These are phyloP conservation scores for Malaclemys terrapin DNA, from an alignment of 2,113 vertebrate species.

Conservation along the genomic window DNA sequence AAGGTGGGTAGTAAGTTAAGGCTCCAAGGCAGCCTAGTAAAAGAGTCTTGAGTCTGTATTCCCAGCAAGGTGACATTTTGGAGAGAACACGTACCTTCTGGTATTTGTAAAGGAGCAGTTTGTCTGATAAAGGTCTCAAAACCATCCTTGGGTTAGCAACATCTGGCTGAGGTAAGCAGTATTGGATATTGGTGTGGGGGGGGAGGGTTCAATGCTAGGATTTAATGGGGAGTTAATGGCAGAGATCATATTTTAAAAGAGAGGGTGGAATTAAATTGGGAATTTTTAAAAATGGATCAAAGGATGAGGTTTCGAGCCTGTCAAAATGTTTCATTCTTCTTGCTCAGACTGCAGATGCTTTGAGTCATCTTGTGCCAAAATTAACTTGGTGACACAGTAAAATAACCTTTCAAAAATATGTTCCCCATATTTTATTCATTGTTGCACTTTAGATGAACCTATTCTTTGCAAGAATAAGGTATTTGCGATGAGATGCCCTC, in stretches of 20 bases:
- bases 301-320: conserved; percentile 73
- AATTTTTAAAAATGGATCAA: conserved; percentile 65
- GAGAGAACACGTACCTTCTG: conserved; percentile 24
- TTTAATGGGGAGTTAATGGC: conserved; percentile 60
- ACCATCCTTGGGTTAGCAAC: conserved; percentile 39
- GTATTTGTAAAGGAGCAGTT: background rate
- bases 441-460: conserved; percentile 78
- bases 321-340: conserved; percentile 78
- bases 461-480: conserved; percentile 77
- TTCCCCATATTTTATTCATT: conserved; percentile 80
- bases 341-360: conserved; percentile 77
- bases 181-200: conserved; percentile 33
- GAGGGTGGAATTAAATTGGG: conserved; percentile 60
- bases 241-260: conserved; percentile 17
- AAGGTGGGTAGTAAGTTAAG: conserved; percentile 64
- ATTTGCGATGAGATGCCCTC: conserved; percentile 69
- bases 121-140: background rate
- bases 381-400: conserved; percentile 77
- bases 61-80: conserved; percentile 37
- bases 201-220: background rate
- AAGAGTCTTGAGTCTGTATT: conserved; percentile 46
- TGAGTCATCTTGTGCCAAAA: conserved; percentile 78
- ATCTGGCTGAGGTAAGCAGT: conserved; percentile 16
- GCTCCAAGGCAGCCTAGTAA: conserved; percentile 59
- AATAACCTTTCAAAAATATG: conserved; percentile 78